Base-by-base conservation (phyloP, 1,140 invertebrate genomes). In the Halictus rubicundus region DNA sequence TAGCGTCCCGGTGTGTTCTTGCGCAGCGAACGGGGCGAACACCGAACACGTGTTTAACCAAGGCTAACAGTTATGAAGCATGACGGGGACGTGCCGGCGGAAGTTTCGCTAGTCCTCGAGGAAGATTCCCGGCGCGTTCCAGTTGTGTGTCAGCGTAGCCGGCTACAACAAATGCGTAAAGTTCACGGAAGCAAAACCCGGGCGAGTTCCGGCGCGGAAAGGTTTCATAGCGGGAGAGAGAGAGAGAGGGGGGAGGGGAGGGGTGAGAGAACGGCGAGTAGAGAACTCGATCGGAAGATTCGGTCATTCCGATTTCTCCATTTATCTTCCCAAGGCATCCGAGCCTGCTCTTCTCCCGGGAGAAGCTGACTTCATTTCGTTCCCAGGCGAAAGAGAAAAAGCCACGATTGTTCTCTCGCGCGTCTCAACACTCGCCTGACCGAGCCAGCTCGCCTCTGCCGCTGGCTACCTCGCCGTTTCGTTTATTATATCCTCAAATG, bases 51-150 rank as follows among this genome's bases (percentile, higher is more conserved):
- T 46, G 68, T 81, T 81, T 81, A 81, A 78, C 66, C 74, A 65
- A 52, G 75, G 65, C 74, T 76, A 78, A 78, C 79, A 81, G 59
- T 75, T 61, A 78, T 81, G 79, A 81, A 71, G 74, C 78, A 80
- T 49, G 65, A 21, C 65, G 59, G 32, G 59, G 74, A 81, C 79
- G 79, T 68, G 74, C 66, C 57, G 37, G 19, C 66, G 32, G 52
- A 81, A 81, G 79, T 81, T 81, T 37, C 66, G 68, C 16, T 49
- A 42, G 64, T 76, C 66, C 65, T 80, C 68, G 42, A 23, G 59
- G 16, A 42, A 77, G 76, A 39, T 81, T 81, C 49, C 19, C 74
- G 25, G 21, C 74, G 60, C 54, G 79, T 77, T 75, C 77, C 49
- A 57, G 74, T 81, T 37, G 59, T 63, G 27, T 60, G 39, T 46